These are phyloP conservation scores for Diprion similis DNA, from an alignment of 1,140 invertebrate genomes.

Conservation along the genomic window DNA sequence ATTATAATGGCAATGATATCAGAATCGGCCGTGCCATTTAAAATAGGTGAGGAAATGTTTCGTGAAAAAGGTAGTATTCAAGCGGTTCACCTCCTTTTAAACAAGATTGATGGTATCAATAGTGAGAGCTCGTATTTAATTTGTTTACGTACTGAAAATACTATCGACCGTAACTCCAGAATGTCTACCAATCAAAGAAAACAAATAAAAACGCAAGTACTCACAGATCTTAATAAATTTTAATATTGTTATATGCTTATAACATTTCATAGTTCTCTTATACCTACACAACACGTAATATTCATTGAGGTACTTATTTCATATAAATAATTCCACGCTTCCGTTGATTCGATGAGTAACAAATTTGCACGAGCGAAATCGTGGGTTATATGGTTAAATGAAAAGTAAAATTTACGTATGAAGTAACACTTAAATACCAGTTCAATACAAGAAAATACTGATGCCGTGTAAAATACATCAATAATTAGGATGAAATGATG, in stretches of 20 bases:
- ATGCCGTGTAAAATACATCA: background rate
- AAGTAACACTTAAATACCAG: background rate
- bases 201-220: slow-evolving; percentile 30
- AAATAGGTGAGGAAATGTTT: too few species aligned
- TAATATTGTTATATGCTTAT: slow-evolving; percentile 40
- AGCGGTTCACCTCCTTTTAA: too few species aligned
- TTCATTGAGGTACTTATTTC: slow-evolving; percentile 44
- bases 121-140: too few species aligned
- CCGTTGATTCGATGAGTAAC: background rate
- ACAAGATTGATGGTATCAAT: too few species aligned
- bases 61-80: too few species aligned
- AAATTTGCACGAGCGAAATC: background rate
- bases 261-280: slow-evolving; percentile 53
- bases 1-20: too few species aligned
- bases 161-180: too few species aligned
- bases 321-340: slow-evolving; percentile 42
- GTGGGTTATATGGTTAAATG: background rate
- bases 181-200: background rate
- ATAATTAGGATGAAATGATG: background rate
- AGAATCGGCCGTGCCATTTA: too few species aligned
- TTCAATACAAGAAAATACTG: background rate
- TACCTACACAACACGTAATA: slow-evolving; percentile 54
- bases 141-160: too few species aligned
- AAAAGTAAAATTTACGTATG: slow-evolving; percentile 5
- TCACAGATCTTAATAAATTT: slow-evolving; percentile 23